These are phyloP conservation scores for Scaptodrosophila lebanonensis DNA, from an alignment of 1,140 invertebrate genomes.

Conservation along the genomic window DNA sequence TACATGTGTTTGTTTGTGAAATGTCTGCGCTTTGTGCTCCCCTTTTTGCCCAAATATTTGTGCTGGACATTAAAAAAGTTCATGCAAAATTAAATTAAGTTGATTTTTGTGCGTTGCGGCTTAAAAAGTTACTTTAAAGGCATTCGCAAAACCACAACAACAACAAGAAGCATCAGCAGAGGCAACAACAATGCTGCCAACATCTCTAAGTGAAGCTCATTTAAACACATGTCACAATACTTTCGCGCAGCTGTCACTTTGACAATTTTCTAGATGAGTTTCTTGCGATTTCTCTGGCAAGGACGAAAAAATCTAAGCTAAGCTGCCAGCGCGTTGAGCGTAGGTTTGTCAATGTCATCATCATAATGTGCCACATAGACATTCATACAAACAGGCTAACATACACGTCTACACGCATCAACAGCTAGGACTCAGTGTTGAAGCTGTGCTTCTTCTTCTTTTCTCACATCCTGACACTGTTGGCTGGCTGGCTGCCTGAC, in stretches of 20 bases:
- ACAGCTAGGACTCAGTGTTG: conserved; percentile 8
- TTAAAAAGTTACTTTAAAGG: conserved; percentile 49
- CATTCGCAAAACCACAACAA: conserved; percentile 2
- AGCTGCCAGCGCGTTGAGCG: conserved; percentile 44
- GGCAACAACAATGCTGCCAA: not conserved
- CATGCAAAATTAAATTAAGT: conserved; percentile 54
- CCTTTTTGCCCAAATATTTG: conserved; percentile 53
- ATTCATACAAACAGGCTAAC: conserved; percentile 5
- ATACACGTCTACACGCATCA: not conserved
- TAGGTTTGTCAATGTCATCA: conserved; percentile 70
- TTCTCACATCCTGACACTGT: too few relatives aligned
- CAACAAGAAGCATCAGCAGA: not conserved
- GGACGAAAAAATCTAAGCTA: conserved; percentile 43
- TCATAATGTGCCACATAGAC: conserved; percentile 34
- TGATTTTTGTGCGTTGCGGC: conserved; percentile 17
- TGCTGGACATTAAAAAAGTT: conserved; percentile 58
- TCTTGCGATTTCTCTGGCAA: conserved; percentile 43
- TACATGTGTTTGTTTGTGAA: conserved; percentile 48
- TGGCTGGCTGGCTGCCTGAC: too few relatives aligned
- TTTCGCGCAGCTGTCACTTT: conserved; percentile 72
- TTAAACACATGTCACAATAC: conserved; percentile 75
- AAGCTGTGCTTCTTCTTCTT: too few relatives aligned
- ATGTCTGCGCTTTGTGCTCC: conserved; percentile 47
- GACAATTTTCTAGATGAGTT: conserved; percentile 75
- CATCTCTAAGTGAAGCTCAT: conserved; percentile 59